phyloP scores from a whole-genome alignment of 2,113 vertebrate species.

The Salvelinus sp. region DNA sequence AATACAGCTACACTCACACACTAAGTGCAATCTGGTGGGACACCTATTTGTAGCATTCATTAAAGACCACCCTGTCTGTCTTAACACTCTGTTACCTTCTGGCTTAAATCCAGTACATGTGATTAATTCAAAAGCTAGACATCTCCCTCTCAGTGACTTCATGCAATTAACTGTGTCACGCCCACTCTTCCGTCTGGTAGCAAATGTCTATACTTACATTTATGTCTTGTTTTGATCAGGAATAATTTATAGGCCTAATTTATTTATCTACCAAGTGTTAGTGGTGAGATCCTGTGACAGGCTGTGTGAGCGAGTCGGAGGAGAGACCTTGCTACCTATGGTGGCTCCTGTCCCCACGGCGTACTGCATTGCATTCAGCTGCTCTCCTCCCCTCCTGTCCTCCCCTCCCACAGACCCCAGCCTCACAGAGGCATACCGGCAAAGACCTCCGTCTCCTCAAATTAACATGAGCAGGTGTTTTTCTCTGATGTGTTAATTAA shows the following conservation, averaged over 20 bases:
- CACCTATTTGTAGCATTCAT: no score
- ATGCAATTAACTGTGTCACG: not conserved
- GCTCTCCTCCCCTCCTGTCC: slow-evolving; percentile 45
- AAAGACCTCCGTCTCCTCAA: slow-evolving; percentile 64
- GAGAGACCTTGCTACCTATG: not conserved
- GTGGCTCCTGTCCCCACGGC: slow-evolving; percentile 13
- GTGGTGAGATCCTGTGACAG: slow-evolving; percentile 4
- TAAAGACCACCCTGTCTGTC: not conserved
- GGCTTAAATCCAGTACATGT: not conserved
- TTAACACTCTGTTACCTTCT: slow-evolving; percentile 1
- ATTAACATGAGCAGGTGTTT: slow-evolving; percentile 72
- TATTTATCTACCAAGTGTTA: not conserved
- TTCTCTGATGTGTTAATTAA: slow-evolving; percentile 72
- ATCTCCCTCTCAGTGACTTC: not conserved
- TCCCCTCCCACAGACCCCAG: slow-evolving; percentile 22
- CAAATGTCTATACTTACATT: not conserved
- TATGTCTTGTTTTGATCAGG: not conserved
- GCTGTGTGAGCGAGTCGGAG: no score
- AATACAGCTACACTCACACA: no score
- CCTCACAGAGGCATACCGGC: slow-evolving; percentile 44
- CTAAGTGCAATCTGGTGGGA: no score
- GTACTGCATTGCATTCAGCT: slow-evolving; percentile 38
- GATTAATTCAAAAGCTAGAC: not conserved
- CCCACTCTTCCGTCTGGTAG: not conserved
- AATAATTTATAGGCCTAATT: slow-evolving; percentile 2